Evolutionary conservation across 2,888 invertebrate species (phyloP).

Genomic region (Rotaria macrura): DNA sequence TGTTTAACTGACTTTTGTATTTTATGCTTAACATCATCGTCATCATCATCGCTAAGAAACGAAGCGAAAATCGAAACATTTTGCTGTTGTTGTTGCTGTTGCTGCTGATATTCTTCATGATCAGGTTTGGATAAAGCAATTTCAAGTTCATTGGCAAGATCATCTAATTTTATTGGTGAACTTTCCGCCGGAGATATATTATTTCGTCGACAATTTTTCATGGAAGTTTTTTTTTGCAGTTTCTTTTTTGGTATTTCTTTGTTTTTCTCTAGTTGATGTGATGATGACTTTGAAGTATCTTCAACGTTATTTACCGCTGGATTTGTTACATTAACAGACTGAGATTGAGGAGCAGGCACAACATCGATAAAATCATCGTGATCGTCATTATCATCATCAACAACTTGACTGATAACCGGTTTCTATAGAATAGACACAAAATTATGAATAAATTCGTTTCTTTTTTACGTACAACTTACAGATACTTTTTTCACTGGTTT

Average conservation of each 20-base stretch:
- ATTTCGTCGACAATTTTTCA: background rate
- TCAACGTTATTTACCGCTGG: background rate
- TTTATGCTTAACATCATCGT: background rate
- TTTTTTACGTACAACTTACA: background rate
- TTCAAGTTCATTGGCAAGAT: background rate
- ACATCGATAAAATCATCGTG: background rate
- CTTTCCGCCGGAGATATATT: background rate
- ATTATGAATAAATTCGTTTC: background rate
- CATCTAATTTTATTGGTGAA: background rate
- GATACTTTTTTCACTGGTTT: background rate
- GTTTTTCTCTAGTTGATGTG: background rate
- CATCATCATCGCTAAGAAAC: background rate
- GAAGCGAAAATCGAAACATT: background rate
- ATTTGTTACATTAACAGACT: background rate
- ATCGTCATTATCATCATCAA: background rate
- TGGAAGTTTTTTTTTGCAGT: background rate
- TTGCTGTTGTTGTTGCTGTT: background rate
- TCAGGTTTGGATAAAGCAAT: background rate
- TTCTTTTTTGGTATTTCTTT: background rate
- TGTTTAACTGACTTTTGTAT: background rate
- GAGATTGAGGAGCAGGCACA: background rate
- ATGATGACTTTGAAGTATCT: background rate
- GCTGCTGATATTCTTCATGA: too few relatives aligned
- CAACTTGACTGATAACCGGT: background rate
- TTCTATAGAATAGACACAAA: background rate